phyloP scores from a whole-genome alignment of 2,888 invertebrate species.

The Ophioninae sp. region DNA sequence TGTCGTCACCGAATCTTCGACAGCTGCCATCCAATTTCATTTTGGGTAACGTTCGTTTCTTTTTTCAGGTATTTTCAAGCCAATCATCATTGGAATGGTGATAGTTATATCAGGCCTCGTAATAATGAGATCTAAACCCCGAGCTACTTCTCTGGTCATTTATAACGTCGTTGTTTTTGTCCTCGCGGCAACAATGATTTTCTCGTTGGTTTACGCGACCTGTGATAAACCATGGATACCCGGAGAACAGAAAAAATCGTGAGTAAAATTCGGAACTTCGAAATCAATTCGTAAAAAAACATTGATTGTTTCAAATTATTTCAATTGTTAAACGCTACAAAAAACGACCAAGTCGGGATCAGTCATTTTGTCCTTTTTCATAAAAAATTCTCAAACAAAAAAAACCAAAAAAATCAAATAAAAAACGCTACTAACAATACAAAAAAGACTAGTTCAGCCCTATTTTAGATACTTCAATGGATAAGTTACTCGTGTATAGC shows the following conservation, averaged over 20 bases:
- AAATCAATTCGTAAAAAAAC: background rate
- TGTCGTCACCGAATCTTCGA: background rate
- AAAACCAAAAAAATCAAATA: too few relatives aligned
- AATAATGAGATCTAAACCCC: slow-evolving; percentile 82
- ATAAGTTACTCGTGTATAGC: too few relatives aligned
- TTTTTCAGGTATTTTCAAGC: slow-evolving; percentile 82
- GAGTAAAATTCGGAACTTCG: slow-evolving; percentile 62
- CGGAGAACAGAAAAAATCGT: slow-evolving; percentile 81
- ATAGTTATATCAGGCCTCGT: slow-evolving; percentile 83
- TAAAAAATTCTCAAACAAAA: too few relatives aligned
- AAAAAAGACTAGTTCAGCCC: too few relatives aligned
- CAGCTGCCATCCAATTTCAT: slow-evolving; percentile 10
- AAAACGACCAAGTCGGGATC: too few relatives aligned
- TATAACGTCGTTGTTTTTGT: slow-evolving; percentile 82
- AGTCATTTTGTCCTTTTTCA: too few relatives aligned
- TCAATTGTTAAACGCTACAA: too few relatives aligned
- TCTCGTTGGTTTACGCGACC: slow-evolving; percentile 80
- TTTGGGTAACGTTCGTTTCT: slow-evolving; percentile 5
- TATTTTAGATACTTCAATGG: too few relatives aligned
- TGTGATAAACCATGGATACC: slow-evolving; percentile 82
- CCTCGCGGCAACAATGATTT: slow-evolving; percentile 81
- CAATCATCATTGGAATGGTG: slow-evolving; percentile 82
- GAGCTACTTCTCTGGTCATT: slow-evolving; percentile 81
- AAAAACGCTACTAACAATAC: too few relatives aligned
- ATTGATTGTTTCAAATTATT: too few relatives aligned